Evolutionary conservation across 2,797 vertebrate genomes (phyloP).

Genomic region (Myripristis jacobus): DNA sequence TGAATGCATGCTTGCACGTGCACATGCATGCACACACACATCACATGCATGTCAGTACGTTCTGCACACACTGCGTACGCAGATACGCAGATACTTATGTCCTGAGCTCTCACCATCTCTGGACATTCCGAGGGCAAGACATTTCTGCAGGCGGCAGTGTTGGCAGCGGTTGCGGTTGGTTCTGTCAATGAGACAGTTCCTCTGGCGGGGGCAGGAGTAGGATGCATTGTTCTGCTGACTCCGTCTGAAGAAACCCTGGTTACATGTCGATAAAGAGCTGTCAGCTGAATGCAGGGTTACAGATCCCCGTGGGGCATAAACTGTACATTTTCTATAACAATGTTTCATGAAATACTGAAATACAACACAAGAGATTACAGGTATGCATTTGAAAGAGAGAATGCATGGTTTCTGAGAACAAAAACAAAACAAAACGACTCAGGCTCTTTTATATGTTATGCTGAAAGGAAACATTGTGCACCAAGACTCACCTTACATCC

Average conservation of each 20-base stretch:
- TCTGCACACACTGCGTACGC: not conserved
- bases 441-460: too few relatives aligned
- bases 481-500: conserved; percentile 93
- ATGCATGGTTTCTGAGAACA: not conserved
- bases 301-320: not conserved
- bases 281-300: conserved; percentile 4
- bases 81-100: conserved; percentile 1
- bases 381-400: not conserved
- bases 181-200: conserved; percentile 99
- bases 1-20: not conserved
- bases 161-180: conserved; percentile 99
- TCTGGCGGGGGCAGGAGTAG: conserved; percentile 98
- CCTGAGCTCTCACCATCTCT: conserved; percentile 91
- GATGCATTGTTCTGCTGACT: conserved; percentile 99
- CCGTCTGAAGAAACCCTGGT: conserved; percentile 97
- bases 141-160: conserved; percentile 99
- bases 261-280: conserved; percentile 28
- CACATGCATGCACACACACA: not conserved
- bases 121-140: conserved; percentile 99
- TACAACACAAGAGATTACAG: too few relatives aligned
- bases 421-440: too few relatives aligned
- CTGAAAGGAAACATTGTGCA: not conserved
- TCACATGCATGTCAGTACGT: not conserved
- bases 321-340: not conserved
- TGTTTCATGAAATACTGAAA: too few relatives aligned